phyloP scores from a whole-genome alignment of 2,797 vertebrate species.

The Antrozous pallidus region DNA sequence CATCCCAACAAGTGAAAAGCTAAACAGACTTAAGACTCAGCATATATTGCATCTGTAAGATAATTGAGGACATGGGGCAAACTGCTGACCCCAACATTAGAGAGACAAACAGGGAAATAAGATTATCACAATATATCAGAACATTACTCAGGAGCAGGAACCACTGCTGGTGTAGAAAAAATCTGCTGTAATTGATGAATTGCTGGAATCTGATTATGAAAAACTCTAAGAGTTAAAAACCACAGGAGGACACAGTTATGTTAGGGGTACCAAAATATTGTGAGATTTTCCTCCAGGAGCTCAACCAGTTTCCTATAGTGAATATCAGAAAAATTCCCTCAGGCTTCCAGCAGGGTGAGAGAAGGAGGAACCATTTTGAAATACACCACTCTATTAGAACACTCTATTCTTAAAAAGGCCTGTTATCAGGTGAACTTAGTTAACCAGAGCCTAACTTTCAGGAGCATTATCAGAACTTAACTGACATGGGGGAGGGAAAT shows the following conservation, averaged over 20 bases:
- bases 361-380: neutral
- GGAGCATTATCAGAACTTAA: neutral
- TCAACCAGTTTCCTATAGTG: neutral
- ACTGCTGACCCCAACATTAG: neutral
- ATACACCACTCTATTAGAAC: neutral
- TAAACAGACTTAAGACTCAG: neutral
- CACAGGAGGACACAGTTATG: neutral
- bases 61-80: neutral
- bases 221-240: neutral
- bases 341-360: neutral
- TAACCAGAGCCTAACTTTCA: neutral
- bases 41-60: neutral
- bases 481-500: neutral
- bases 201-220: neutral
- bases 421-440: neutral
- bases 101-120: neutral
- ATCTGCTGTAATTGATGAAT: neutral
- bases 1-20: neutral
- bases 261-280: neutral
- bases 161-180: neutral
- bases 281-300: neutral
- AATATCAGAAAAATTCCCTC: neutral
- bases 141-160: neutral
- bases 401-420: neutral
- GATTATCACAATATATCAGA: neutral